Conservation (phyloP, 2,888 invertebrate species). For the Aproaerema taeniolella region DNA sequence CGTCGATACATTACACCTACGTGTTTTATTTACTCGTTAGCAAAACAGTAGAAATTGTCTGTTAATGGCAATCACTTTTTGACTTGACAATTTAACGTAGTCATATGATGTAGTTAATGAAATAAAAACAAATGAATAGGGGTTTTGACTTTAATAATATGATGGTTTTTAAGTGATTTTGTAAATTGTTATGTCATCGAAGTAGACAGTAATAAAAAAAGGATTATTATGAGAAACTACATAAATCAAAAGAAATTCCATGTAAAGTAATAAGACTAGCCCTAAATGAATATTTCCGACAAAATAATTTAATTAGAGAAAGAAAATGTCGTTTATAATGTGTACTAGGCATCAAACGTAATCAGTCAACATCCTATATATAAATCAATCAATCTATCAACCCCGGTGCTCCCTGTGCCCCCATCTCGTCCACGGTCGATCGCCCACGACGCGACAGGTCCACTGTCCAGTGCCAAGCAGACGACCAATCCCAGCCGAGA, state of each 20-base stretch:
- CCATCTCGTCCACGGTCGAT: slow-evolving; percentile 28
- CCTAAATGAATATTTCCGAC: no score
- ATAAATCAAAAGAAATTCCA: no score
- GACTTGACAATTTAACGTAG: no score
- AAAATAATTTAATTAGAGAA: not conserved
- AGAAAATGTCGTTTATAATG: not conserved
- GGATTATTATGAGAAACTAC: no score
- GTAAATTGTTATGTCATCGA: no score
- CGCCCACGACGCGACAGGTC: slow-evolving; percentile 25
- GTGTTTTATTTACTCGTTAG: slow-evolving; percentile 10
- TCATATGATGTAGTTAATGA: no score
- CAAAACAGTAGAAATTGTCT: slow-evolving; percentile 3
- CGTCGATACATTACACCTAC: slow-evolving; percentile 39
- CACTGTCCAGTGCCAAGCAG: slow-evolving; percentile 16
- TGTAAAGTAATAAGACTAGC: no score
- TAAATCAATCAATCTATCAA: slow-evolving; percentile 24
- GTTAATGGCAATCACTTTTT: no score
- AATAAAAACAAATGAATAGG: no score
- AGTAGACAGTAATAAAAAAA: no score
- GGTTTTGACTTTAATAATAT: no score
- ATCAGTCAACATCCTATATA: slow-evolving; percentile 21
- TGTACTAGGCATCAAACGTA: not conserved
- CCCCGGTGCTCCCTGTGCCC: slow-evolving; percentile 18
- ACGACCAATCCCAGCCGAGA: slow-evolving; percentile 46
- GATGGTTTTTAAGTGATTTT: no score